Evolutionary conservation across 2,888 invertebrate species (phyloP).

Genomic region (Calliphora vomitoria): DNA sequence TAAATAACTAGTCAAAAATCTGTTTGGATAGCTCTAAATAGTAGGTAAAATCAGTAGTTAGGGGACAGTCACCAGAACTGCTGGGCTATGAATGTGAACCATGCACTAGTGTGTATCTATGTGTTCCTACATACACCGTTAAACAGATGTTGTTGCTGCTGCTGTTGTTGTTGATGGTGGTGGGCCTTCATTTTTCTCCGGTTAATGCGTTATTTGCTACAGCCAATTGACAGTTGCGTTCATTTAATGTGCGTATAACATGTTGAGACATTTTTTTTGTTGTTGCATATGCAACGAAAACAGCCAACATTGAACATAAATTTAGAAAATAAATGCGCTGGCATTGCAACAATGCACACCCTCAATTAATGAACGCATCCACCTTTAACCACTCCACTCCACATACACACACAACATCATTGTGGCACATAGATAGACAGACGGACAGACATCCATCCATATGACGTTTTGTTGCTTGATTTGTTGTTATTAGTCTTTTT

Average conservation of each 20-base stretch:
- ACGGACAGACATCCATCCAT: slow-evolving; percentile 47
- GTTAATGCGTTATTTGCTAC: slow-evolving; percentile 81
- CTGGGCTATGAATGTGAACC: neutral
- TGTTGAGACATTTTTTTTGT: slow-evolving; percentile 69
- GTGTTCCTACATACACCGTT: slow-evolving; percentile 37
- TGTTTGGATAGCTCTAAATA: too few relatives aligned
- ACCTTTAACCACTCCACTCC: slow-evolving; percentile 58
- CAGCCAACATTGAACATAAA: slow-evolving; percentile 40
- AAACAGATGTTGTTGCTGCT: slow-evolving; percentile 62
- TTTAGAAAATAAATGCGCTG: slow-evolving; percentile 29
- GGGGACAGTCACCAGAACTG: neutral
- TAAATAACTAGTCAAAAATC: too few relatives aligned
- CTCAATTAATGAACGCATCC: slow-evolving; percentile 65
- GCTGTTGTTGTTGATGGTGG: slow-evolving; percentile 54
- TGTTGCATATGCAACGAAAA: slow-evolving; percentile 37
- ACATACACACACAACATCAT: slow-evolving; percentile 19
- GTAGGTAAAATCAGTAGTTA: neutral
- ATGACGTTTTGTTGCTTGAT: slow-evolving; percentile 59
- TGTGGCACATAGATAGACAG: slow-evolving; percentile 29
- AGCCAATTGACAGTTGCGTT: slow-evolving; percentile 76
- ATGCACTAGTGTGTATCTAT: neutral
- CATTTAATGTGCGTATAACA: slow-evolving; percentile 73
- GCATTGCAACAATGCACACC: slow-evolving; percentile 65
- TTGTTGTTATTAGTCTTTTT: slow-evolving; percentile 55
- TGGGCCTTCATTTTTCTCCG: slow-evolving; percentile 60